Evolutionary conservation across 2,888 invertebrate species (phyloP).

Genomic region (Cantharis flavilabris): DNA sequence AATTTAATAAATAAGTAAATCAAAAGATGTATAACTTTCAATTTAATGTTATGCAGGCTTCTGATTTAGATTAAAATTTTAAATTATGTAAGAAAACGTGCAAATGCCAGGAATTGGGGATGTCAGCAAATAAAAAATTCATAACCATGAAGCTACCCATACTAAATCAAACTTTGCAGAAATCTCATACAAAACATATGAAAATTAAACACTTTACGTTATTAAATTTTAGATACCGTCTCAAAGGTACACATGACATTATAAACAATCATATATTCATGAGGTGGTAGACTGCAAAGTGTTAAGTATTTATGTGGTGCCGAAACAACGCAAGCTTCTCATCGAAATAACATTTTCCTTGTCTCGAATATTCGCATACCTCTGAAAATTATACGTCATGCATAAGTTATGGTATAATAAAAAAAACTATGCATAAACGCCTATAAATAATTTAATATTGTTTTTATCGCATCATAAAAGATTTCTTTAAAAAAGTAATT

Average conservation of each 20-base stretch:
- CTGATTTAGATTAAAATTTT: constrained; percentile 18
- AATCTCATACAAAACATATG: constrained; percentile 30
- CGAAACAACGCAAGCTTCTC: constrained; percentile 26
- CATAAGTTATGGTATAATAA: constrained; percentile 29
- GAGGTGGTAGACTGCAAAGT: constrained; percentile 40
- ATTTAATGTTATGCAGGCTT: background rate
- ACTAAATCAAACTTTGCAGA: constrained; percentile 26
- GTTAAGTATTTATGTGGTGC: constrained; percentile 40
- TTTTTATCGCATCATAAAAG: constrained; percentile 37
- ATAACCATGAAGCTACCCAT: constrained; percentile 13
- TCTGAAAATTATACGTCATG: constrained; percentile 22
- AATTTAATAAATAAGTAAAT: background rate
- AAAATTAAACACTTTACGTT: constrained; percentile 33
- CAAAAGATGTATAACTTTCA: constrained; percentile 1
- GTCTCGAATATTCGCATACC: constrained; percentile 16
- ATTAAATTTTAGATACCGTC: constrained; percentile 36
- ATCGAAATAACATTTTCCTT: constrained; percentile 7
- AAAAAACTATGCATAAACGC: constrained; percentile 40
- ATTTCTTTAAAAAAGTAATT: background rate
- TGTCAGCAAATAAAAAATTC: constrained; percentile 23
- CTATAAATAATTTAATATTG: constrained; percentile 39
- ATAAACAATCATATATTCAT: constrained; percentile 44
- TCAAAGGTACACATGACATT: constrained; percentile 39
- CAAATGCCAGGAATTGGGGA: constrained; percentile 15
- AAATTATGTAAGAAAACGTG: constrained; percentile 23